Base-by-base conservation (phyloP, 2,797 vertebrate species). In the Chaetodon trifasciatus region DNA sequence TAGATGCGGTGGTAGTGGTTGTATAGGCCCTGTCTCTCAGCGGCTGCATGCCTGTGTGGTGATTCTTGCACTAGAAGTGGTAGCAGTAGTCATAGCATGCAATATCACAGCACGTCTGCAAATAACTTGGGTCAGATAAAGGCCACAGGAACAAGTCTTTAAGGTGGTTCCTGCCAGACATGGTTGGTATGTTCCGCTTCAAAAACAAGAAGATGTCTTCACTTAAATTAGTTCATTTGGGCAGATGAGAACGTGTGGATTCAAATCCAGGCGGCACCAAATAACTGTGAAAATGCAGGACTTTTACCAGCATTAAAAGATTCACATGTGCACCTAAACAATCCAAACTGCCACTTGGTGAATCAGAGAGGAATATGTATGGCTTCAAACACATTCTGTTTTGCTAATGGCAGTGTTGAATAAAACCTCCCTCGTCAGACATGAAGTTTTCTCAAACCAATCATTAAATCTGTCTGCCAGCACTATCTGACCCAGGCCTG, bases 41-140 rank as follows among this genome's bases (percentile, higher is more conserved):
- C 16, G 37, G 84, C 81, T 90, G 92, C 92, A 89, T 93, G 91
- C 67, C 82, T 88, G 68, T 78, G 86, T 86, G 85, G 68, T 73
- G 75, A 67, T 79, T 65, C 78, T 79, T 52, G n/a, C 72, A 69
- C 64, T 67, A 23, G 71, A 61, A 60, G 68, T 66, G 46, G 60
- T 85, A 73, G 73, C 52, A 39, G 44, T 86, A 74, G 67, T 70
- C 3, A 40, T 6, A 67, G 88, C 83, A 88, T 89, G 83, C 52
- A 61, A 13, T 71, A 15, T 69, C 55, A 76, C 66, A 63, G 40
- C 86, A 81, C 2, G 19, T 72, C 79, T 86, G 80, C 70, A 79
- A 70, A 82, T 63, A 62, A 62, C 87, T n/a, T 86, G 92, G 85
- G 83, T 89, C 85, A 84, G 77, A 86, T 83, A 70, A 67, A 70